Base-by-base conservation (phyloP, 2,888 invertebrate genomes). In the Tenthredo notha region DNA sequence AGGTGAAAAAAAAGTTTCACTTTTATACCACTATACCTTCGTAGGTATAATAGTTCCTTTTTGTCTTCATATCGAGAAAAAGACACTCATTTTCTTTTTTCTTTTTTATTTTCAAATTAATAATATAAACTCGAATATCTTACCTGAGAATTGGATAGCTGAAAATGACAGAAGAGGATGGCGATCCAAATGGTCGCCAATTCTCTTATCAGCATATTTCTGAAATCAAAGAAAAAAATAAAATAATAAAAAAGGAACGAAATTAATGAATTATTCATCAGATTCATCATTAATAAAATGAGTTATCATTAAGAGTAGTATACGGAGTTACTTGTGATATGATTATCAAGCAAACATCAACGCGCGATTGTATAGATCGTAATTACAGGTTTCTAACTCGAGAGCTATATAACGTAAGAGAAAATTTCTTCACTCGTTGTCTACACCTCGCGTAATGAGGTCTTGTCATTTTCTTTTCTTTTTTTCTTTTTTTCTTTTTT, bases 151-250 rank as follows among this genome's bases (percentile, higher is more conserved):
- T 94, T 94, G 89, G 94, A 94, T 92, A 94, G 94, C 91, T 95
- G 94, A 91, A 94, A 92, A 92, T 94, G 94, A 92, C 94, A 94
- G 92, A 96, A 93, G 88, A 95, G 94, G 92, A 94, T 94, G 95
- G 95, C 96, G 96, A 95, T 96, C 96, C 94, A 93, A 82, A 95
- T 93, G 95, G 96, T 94, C 96, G 96, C 95, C 95, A 95, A 94
- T 95, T 95, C 95, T 95, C 96, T 95, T 95, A 96, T 96, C 95
- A 96, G 95, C 96, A 96, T 96, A 94, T 94, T 95, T 95, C 96
- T 96, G 95, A 88, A 94, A 95, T 89, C 4, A 2, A 33, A 2
- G 2, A 33, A 33, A 33, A 33, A 33, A 33, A 33, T 3, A 33
- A 33, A 33, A 33, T 3, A 33, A 33, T 4, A 90, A 91, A 85